phyloP scores from a whole-genome alignment of 1,140 invertebrate species.

The Cydia strobilella region DNA sequence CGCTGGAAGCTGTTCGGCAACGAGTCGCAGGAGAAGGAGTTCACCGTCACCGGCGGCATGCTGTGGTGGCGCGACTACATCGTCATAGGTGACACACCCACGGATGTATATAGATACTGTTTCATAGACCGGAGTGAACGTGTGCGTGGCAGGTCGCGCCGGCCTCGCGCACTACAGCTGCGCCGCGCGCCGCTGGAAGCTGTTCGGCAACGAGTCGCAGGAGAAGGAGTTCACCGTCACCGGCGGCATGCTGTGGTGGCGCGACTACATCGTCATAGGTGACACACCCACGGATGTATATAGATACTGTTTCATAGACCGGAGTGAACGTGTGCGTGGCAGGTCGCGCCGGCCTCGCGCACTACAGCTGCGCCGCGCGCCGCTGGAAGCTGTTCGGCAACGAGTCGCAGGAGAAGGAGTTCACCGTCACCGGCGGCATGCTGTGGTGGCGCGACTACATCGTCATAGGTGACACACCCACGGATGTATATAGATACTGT shows the following conservation, averaged over 20 bases:
- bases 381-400: slow-evolving; percentile 78
- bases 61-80: slow-evolving; percentile 95
- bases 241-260: slow-evolving; percentile 76
- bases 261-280: no score
- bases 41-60: slow-evolving; percentile 97
- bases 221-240: no score
- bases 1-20: slow-evolving; percentile 99
- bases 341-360: slow-evolving; percentile 87
- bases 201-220: no score
- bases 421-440: slow-evolving; percentile 97
- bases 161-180: no score
- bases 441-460: slow-evolving; percentile 88
- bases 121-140: no score
- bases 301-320: no score
- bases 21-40: slow-evolving; percentile 98
- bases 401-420: slow-evolving; percentile 98
- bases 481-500: no score
- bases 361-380: no score
- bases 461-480: slow-evolving; percentile 2
- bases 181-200: no score
- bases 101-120: no score
- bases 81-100: slow-evolving; percentile 76
- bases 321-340: slow-evolving; percentile 94
- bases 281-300: no score
- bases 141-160: no score